A percentile compares a stretch with the other conserved stretches of the same genome.
phyloP scores from a whole-genome alignment of 2,888 invertebrate genomes.

The Drosophila austrosaltans region DNA sequence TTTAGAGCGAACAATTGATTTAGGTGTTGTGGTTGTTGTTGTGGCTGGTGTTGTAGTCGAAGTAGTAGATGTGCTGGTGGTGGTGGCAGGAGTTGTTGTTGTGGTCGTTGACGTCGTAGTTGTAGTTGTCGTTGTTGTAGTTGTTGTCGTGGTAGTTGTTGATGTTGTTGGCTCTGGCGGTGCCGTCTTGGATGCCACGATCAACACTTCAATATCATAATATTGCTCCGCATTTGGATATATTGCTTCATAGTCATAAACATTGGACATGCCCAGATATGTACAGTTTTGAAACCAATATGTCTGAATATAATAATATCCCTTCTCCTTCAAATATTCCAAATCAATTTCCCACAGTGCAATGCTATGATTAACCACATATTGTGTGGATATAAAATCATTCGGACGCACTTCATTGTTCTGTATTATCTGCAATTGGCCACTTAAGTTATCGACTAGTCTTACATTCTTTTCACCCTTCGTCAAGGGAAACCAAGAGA shows the following conservation, averaged over 20 bases:
- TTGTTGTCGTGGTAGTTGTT: slow-evolving; percentile 82
- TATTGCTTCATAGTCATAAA: slow-evolving; percentile 86
- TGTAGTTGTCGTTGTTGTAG: slow-evolving; percentile 84
- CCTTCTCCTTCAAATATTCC: slow-evolving; percentile 85
- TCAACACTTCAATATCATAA: slow-evolving; percentile 88
- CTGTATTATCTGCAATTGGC: slow-evolving; percentile 87
- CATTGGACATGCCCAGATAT: slow-evolving; percentile 87
- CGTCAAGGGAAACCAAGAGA: slow-evolving; percentile 82
- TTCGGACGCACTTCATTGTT: slow-evolving; percentile 85
- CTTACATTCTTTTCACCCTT: slow-evolving; percentile 80
- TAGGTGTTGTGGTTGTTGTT: slow-evolving; percentile 46
- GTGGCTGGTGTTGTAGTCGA: slow-evolving; percentile 73
- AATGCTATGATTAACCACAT: slow-evolving; percentile 86
- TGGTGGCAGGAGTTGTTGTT: slow-evolving; percentile 73
- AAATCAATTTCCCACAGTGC: slow-evolving; percentile 86
- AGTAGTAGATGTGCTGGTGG: slow-evolving; percentile 70
- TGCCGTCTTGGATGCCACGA: slow-evolving; percentile 88
- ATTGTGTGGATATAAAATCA: slow-evolving; percentile 87
- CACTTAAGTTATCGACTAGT: slow-evolving; percentile 87
- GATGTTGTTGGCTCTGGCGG: slow-evolving; percentile 83
- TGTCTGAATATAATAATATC: slow-evolving; percentile 85
- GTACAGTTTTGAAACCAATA: slow-evolving; percentile 93
- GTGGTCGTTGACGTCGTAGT: slow-evolving; percentile 82
- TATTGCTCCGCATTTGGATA: slow-evolving; percentile 86
- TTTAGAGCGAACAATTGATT: slow-evolving; percentile 43